phyloP scores from a whole-genome alignment of 2,888 invertebrate genomes.

The Sceliomorpha sp. region DNA sequence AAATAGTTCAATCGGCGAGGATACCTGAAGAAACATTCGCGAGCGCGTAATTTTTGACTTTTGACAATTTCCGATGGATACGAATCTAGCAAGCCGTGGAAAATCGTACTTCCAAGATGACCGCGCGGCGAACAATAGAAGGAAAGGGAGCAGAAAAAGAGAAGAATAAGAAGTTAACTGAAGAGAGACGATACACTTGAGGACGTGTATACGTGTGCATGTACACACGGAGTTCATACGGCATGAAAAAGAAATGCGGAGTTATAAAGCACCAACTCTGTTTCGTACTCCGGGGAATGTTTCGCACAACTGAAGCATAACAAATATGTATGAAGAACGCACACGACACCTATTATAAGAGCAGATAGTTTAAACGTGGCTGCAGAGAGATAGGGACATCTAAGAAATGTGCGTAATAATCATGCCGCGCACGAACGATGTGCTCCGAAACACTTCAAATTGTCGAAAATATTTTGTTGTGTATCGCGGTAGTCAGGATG shows the following conservation, averaged over 20 bases:
- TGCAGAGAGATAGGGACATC: conserved; percentile 5
- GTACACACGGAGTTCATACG: conserved; percentile 31
- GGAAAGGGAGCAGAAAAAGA: conserved; percentile 11
- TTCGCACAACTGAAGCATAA: conserved; percentile 33
- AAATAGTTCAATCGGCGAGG: background rate
- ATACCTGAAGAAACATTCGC: background rate
- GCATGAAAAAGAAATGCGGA: conserved; percentile 25
- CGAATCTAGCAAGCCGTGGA: conserved; percentile 1
- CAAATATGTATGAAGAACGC: conserved; percentile 29
- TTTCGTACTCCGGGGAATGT: conserved; percentile 25
- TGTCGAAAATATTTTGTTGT: conserved; percentile 4
- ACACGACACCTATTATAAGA: conserved; percentile 32
- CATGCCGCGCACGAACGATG: conserved; percentile 18
- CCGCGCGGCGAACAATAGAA: conserved; percentile 5
- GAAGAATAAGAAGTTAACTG: conserved; percentile 17
- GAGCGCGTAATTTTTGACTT: conserved; percentile 13
- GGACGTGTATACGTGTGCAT: conserved; percentile 15
- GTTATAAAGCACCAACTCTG: conserved; percentile 32
- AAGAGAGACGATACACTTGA: conserved; percentile 35
- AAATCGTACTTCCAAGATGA: conserved; percentile 2
- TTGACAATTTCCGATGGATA: conserved; percentile 10
- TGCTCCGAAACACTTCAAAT: conserved; percentile 14
- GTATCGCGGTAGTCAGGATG: conserved; percentile 1
- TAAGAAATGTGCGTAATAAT: conserved; percentile 26
- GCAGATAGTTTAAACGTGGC: conserved; percentile 17